phyloP scores from a whole-genome alignment of 2,113 vertebrate genomes.

The Oceanodroma tethys region DNA sequence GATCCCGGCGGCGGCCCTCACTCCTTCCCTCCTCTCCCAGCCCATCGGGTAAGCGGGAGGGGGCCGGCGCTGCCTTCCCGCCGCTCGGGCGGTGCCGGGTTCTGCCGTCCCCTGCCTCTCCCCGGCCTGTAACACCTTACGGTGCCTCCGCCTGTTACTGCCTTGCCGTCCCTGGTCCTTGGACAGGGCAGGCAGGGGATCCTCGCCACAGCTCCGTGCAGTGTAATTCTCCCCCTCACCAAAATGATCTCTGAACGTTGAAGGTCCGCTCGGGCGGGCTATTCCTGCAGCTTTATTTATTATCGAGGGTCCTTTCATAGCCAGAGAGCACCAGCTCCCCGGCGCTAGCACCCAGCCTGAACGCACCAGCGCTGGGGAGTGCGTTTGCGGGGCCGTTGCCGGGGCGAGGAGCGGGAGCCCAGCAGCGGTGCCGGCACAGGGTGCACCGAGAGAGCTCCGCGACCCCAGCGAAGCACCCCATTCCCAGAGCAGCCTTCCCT shows the following conservation, averaged over 20 bases:
- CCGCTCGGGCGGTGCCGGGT: background rate
- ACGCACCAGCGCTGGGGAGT: rapidly evolving
- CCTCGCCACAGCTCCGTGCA: rapidly evolving
- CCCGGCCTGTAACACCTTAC: background rate
- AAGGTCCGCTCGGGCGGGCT: background rate
- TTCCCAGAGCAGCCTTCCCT: background rate
- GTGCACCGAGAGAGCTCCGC: background rate
- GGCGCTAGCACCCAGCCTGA: background rate
- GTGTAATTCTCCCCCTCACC: too few relatives aligned
- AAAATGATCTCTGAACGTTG: too few relatives aligned
- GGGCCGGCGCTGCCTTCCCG: too few relatives aligned
- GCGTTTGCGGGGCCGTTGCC: background rate
- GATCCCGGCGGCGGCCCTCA: background rate
- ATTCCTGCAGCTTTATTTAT: background rate
- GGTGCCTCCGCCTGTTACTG: rapidly evolving
- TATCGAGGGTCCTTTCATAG: rapidly evolving
- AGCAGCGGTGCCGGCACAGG: background rate
- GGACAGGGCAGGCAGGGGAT: background rate
- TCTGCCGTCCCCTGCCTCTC: background rate
- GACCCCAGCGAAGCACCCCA: background rate
- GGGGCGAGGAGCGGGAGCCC: background rate
- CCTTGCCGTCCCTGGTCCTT: too few relatives aligned
- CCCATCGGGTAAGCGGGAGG: too few relatives aligned
- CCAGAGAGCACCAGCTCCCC: background rate
- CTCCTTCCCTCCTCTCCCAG: background rate